Percentiles rank a stretch among this genome's conserved stretches.
These are phyloP conservation scores for Hoplodrina blanda DNA, from an alignment of 2,888 invertebrate genomes.

Conservation along the genomic window DNA sequence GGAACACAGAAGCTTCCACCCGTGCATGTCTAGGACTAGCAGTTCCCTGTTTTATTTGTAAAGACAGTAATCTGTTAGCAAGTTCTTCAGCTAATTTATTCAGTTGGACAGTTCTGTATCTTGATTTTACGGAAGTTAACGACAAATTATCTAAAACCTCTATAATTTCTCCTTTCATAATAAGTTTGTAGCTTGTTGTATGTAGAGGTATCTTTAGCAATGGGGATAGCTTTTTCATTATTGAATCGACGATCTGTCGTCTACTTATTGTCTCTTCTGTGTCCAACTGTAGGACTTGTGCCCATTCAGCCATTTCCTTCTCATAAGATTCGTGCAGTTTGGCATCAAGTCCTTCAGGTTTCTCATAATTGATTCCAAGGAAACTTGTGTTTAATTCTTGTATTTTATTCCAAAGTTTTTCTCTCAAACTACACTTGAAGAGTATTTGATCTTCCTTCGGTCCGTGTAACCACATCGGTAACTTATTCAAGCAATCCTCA, in stretches of 20 bases:
- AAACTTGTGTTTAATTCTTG: constrained; percentile 60
- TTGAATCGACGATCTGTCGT: constrained; percentile 17
- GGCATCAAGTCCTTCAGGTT: background rate
- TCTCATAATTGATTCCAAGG: constrained; percentile 28
- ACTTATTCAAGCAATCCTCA: constrained; percentile 66
- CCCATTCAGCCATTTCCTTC: constrained; percentile 51
- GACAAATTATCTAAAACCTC: constrained; percentile 65
- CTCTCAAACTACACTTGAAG: constrained; percentile 64
- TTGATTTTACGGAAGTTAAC: constrained; percentile 17
- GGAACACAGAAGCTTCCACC: background rate
- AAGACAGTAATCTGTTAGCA: constrained; percentile 57
- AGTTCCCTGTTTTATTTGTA: constrained; percentile 49
- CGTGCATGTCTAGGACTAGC: background rate
- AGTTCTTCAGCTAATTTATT: constrained; percentile 67
- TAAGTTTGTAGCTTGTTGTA: constrained; percentile 60
- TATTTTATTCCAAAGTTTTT: constrained; percentile 69
- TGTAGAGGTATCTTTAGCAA: constrained; percentile 43
- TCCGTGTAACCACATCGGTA: constrained; percentile 72
- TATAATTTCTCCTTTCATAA: constrained; percentile 68
- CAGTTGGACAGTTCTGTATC: constrained; percentile 47
- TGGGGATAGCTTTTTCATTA: constrained; percentile 44
- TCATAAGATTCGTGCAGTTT: constrained; percentile 15
- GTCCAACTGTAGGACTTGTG: constrained; percentile 34
- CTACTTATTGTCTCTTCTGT: constrained; percentile 14
- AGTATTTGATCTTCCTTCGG: constrained; percentile 56